Base-by-base conservation (phyloP, 2,113 vertebrate species). In the Paradoxurus hermaphroditus region DNA sequence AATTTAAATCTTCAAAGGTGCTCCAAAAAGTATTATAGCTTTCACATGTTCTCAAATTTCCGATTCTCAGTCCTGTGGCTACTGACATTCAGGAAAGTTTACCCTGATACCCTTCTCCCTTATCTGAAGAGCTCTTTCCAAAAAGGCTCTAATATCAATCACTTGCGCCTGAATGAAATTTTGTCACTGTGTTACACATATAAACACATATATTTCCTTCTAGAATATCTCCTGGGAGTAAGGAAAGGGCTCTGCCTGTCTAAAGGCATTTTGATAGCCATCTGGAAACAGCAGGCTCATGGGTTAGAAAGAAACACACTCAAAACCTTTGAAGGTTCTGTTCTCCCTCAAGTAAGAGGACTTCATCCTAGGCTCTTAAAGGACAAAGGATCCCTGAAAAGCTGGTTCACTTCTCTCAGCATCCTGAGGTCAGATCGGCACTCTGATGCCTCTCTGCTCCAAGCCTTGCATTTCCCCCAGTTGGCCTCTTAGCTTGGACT, bases 1-100 rank as follows among this genome's bases (percentile, higher is more conserved):
- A 95, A 89, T 70, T 95, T 73, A 93, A 34, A 86, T 95, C 51
- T 85, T 15, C 41, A 89, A 34, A 86, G 19, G 65, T 59, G 18
- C 70, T 91, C 53, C 63, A 88, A 78, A 92, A 77, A 83, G 31
- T 27, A 41, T 84, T 27, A 49, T 1, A 56, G 51, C 23, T 90
- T 77, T 83, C 5, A n/a, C 31, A 62, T 70, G 15, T 86, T 92
- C 46, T 90, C 14, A 39, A 19, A 65, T 85, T 39, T 88, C 90
- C 63, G 56, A 82, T 95, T 92, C 84, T 84, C 16, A 72, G 8
- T 14, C 31, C 36, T 34, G 83, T 79, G 86, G 46, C 62, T 95
- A 86, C 87, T 73, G 75, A 94, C 41, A 83, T 29, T 78, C 34
- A 23, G n/a, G 78, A 79, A 83, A 90, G 23, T 93, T 93, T 62